Evolutionary conservation across 2,113 vertebrate genomes (phyloP).

Genomic region (Pogona vitticeps): DNA sequence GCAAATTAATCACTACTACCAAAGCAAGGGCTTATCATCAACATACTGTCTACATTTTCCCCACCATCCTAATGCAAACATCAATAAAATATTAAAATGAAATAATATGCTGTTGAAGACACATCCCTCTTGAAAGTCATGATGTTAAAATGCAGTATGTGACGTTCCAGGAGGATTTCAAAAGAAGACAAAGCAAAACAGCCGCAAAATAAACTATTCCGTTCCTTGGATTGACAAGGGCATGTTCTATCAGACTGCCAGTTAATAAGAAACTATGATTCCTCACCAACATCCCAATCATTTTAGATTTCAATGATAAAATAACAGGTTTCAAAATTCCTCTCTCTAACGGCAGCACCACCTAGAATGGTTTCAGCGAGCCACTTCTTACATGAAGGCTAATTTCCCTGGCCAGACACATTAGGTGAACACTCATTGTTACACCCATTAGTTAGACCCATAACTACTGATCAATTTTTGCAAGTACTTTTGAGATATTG

Average conservation of each 20-base stretch:
- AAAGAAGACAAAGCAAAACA: constrained; percentile 3
- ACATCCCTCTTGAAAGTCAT: not conserved
- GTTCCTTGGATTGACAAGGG: not conserved
- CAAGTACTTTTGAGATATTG: not conserved
- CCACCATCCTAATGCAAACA: constrained; percentile 15
- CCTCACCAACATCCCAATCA: not conserved
- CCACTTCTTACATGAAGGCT: not conserved
- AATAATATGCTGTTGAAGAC: not conserved
- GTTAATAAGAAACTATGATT: not conserved
- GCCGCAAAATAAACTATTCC: not conserved
- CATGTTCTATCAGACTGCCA: not conserved
- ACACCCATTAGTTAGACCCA: not conserved
- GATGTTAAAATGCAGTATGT: not conserved
- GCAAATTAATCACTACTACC: not conserved
- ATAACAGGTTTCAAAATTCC: not conserved
- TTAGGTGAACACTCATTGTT: not conserved
- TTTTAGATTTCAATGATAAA: not conserved
- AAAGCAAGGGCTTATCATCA: not conserved
- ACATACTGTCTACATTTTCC: constrained; percentile 12
- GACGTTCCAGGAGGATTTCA: not conserved
- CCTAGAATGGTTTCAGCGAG: not conserved
- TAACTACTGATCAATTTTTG: not conserved
- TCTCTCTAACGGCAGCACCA: not conserved
- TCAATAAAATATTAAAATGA: constrained; percentile 42
- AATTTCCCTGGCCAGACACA: not conserved